These are phyloP conservation scores for Noctilio leporinus DNA, from an alignment of 2,113 vertebrate genomes.

Conservation along the genomic window DNA sequence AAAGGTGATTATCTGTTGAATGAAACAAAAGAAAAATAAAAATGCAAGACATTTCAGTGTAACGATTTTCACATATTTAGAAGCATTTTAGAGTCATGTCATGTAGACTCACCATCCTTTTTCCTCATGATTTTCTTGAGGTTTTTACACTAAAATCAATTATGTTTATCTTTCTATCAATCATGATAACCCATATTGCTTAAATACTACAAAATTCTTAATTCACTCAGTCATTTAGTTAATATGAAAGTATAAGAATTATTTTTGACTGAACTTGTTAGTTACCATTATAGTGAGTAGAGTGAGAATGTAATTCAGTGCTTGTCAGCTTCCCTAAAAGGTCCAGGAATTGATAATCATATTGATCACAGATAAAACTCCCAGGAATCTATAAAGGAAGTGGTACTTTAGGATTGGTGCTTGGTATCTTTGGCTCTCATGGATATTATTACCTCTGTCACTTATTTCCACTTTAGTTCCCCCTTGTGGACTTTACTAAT, in stretches of 20 bases:
- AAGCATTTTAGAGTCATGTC: background rate
- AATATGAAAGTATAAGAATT: background rate
- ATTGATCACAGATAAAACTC: background rate
- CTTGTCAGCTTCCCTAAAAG: background rate
- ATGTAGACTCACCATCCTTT: background rate
- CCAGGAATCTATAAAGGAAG: background rate
- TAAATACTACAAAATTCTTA: background rate
- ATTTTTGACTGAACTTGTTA: background rate
- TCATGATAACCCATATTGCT: background rate
- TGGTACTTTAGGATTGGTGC: background rate
- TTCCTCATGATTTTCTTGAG: background rate
- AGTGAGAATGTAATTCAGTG: background rate
- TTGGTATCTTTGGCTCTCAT: background rate
- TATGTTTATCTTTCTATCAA: background rate
- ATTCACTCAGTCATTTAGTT: background rate
- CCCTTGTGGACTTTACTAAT: background rate
- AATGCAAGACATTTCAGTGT: background rate
- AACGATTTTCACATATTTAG: background rate
- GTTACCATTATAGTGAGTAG: background rate
- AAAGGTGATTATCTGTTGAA: background rate
- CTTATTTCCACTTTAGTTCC: background rate
- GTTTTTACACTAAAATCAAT: background rate
- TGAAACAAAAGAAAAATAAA: background rate
- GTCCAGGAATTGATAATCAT: background rate
- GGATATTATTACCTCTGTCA: rapidly evolving